Conservation (phyloP, 1,140 invertebrate species). For the Delia radicum region DNA sequence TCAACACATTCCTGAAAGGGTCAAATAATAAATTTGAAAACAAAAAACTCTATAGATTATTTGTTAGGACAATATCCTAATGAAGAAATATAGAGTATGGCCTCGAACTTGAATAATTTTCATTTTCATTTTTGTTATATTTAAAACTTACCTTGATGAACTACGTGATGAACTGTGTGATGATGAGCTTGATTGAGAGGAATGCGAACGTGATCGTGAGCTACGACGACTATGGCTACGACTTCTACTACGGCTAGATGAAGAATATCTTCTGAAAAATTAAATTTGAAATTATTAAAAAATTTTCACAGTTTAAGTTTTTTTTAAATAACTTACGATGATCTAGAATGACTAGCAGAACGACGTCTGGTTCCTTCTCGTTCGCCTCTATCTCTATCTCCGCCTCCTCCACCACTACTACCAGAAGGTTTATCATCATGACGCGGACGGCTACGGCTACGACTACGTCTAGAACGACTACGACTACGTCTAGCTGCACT, state of each 20-base stretch:
- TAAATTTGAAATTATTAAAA: background rate
- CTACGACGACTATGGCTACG: conserved; percentile 47
- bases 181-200: conserved; percentile 59
- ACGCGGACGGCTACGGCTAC: conserved; percentile 20
- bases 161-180: conserved; percentile 54
- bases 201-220: conserved; percentile 58
- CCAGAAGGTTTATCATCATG: background rate
- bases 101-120: too few relatives aligned
- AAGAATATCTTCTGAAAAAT: conserved; percentile 53
- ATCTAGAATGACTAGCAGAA: conserved; percentile 27
- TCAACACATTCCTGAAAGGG: too few relatives aligned
- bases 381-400: background rate
- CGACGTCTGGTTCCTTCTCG: conserved; percentile 21
- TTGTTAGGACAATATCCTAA: too few relatives aligned
- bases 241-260: conserved; percentile 44
- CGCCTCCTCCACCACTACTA: background rate
- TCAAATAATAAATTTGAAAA: too few relatives aligned
- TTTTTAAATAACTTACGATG: conserved; percentile 24
- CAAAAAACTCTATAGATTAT: too few relatives aligned
- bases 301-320: background rate
- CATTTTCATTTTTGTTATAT: too few relatives aligned
- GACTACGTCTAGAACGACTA: conserved; percentile 36
- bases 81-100: too few relatives aligned
- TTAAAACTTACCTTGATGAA: conserved; percentile 39
- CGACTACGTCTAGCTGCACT: conserved; percentile 49